Evolutionary conservation across 2,888 invertebrate species (phyloP), one percentile per base, ranked within the genome.

Genomic region (Cataglyphis albicans): DNA sequence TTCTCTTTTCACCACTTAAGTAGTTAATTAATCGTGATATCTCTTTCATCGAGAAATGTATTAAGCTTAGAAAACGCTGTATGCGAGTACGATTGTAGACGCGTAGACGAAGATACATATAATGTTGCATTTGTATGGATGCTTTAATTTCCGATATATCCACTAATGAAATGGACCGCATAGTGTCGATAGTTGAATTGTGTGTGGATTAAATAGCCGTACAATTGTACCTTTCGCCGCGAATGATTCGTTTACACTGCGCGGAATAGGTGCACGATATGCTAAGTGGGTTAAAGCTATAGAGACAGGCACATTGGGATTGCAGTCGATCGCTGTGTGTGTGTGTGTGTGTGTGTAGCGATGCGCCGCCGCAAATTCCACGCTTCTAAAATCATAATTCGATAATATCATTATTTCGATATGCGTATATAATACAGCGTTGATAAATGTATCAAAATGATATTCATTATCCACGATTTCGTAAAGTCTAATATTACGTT

Each of bases 241-340:
- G 21, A 78, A 82, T 82, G 82, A 82, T 82, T 82, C 82, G 68
- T 82, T 82, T 82, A 82, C 78, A 76, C 41, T 61, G 29, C 32
- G 78, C 38, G 59, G 25, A 59, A 82, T 67, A 68, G 68, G 52
- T 38, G 68, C 68, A 61, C 65, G 76, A 65, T 59, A 74, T 52
- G 25, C 41, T 63, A 81, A 81, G 81, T 72, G 74, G 74, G 74
- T 81, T 81, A 81, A 81, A 81, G 55, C 64, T 74, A 74, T 63
- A 64, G 81, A 64, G 63, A 74, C 81, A 73, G 41, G 32, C 25
- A 52, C 67, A 32, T 70, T 57, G 73, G 44, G 57, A 70, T 73
- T 73, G 78, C 73, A 72, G 78, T 41, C 57, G 44, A 80, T 78
- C 57, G 15, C 12, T n/a, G n/a, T n/a, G n/a, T n/a, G n/a, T n/a